Base-by-base conservation (phyloP, 1,140 invertebrate genomes). In the Drosophila watanabei region DNA sequence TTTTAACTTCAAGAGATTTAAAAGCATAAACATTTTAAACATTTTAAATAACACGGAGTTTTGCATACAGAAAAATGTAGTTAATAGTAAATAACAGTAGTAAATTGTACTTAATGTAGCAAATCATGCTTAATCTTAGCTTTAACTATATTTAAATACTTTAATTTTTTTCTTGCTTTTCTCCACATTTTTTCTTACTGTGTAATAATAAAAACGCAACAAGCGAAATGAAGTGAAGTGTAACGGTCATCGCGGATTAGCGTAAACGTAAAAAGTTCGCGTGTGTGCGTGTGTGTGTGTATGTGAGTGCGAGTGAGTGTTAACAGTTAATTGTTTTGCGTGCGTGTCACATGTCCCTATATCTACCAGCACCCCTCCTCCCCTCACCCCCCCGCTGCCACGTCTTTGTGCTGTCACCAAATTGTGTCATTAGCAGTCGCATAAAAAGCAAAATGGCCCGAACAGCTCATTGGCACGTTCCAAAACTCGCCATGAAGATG, bases 351-450 rank as follows among this genome's bases (percentile, higher is more conserved):
- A 77, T 69, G 73, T 69, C 60, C 54, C 59, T 54, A 46, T 56
- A 49, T 37, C 60, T 33, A 18, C 73, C 61, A 39, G 33, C 20
- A 37, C 45, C n/a, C n/a, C 1, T 3, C 28, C 24, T 18, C 9
- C 37, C 41, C 30, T 1, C 59, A 9, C 11, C 11, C 37, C 48
- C 8, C 6, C 33, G 7, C 16, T 5, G 0, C n/a, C 11, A 39
- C 45, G 48, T 66, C 51, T 66, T 77, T 62, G 75, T 77, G n/a
- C n/a, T n/a, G 80, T 82, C 85, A 70, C 84, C 80, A 87, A 87
- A 87, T 87, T 88, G 84, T 88, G 80, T 88, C 84, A 87, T 87
- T 87, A 87, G 84, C 84, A 88, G 84, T 83, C 71, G 70, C 71
- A 87, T 88, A 88, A 87, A 87, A 87, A 66, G 51, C 57, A 58